Base-by-base conservation (phyloP, 2,888 invertebrate species). In the Itoplectis maculator region DNA sequence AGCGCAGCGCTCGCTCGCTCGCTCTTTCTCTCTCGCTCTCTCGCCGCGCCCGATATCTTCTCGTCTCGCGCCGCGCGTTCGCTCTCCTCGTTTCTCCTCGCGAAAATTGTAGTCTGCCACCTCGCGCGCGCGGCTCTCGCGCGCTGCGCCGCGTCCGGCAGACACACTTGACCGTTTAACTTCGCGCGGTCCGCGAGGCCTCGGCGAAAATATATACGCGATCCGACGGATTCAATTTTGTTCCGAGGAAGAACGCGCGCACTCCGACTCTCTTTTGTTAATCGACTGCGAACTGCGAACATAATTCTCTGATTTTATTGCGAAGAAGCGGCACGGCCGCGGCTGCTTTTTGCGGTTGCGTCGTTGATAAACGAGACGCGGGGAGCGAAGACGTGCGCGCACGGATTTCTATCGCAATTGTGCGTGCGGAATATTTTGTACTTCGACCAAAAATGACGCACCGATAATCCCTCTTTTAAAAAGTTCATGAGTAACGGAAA, bases 81-180 rank as follows among this genome's bases (percentile, higher is more conserved):
- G n/a, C n/a, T 13, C 68, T 65, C 78, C 80, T 82, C 69, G 78
- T 73, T 56, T 81, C 83, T 59, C 80, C 75, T 75, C 70, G 59
- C 56, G 29, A 40, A 69, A 69, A 69, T 69, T 40, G 37, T n/a
- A 69, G 54, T 11, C 70, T 42, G 45, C 66, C 81, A 70, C 72
- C 35, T 74, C 69, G n/a, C 47, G 51, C 63, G 42, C 45, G 37
- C 59, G 13, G 29, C 13, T 40, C 37, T 40, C 20, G 45, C 11
- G 23, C 61, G 13, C 40, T 49, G 23, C 56, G 18, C 23, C 42
- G 47, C 66, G n/a, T 29, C 72, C 63, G n/a, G n/a, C n/a, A 59
- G 72, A 72, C 70, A 56, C 47, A 54, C 51, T 81, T 68, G 47
- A 20, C 42, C 76, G 66, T 72, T 81, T 72, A 81, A 49, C 72